Evolutionary conservation across 2,888 invertebrate genomes (phyloP).

Genomic region (Teleogryllus oceanicus): DNA sequence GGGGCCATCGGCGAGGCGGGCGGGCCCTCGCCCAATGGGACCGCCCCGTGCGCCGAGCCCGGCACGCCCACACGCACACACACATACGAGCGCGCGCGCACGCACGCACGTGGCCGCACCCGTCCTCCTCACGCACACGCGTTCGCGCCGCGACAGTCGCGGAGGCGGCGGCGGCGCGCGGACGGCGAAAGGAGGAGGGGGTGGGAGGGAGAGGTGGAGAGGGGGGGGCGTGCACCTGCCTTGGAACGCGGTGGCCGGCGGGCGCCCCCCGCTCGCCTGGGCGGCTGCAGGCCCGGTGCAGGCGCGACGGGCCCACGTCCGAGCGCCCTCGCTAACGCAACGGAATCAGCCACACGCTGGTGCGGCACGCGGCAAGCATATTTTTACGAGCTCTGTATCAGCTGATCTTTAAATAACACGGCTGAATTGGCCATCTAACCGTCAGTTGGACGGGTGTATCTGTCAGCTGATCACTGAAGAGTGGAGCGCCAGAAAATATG

Average conservation of each 20-base stretch:
- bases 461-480: too few species aligned
- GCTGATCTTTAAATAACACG: too few species aligned
- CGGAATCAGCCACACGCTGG: too few species aligned
- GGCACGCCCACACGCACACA: neutral
- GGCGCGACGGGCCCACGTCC: too few species aligned
- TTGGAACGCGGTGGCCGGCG: neutral
- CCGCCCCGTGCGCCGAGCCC: neutral
- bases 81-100: neutral
- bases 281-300: too few species aligned
- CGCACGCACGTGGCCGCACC: neutral
- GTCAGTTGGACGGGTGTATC: too few species aligned
- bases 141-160: neutral
- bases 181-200: neutral
- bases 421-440: too few species aligned
- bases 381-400: too few species aligned
- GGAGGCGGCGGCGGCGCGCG: neutral
- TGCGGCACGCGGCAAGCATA: too few species aligned
- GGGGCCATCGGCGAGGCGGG: neutral
- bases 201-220: neutral
- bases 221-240: neutral
- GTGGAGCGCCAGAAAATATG: too few species aligned
- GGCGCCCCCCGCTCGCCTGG: too few species aligned
- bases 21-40: neutral
- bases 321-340: too few species aligned
- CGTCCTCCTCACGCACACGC: neutral